A percentile compares a stretch with the other conserved stretches of the same genome.
Evolutionary conservation across 2,888 invertebrate species (phyloP).

Genomic region (Conomelus anceps): DNA sequence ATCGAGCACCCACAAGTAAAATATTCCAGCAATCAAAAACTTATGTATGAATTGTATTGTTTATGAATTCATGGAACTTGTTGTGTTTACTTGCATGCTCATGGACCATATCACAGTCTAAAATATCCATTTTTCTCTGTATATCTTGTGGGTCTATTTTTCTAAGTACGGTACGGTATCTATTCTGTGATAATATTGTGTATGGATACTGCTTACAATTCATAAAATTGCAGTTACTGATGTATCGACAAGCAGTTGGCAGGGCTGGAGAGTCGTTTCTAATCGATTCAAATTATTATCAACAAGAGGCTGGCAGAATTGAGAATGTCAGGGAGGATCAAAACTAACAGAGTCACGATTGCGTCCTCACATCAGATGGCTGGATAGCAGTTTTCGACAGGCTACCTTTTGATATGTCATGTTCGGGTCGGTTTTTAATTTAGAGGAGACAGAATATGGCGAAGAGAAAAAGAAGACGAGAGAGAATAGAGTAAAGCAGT

Average conservation of each 20-base stretch:
- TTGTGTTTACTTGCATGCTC: too few relatives aligned
- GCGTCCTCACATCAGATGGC: not conserved
- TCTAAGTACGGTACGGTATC: too few relatives aligned
- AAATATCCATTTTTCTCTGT: too few relatives aligned
- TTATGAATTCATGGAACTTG: too few relatives aligned
- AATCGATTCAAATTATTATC: not conserved
- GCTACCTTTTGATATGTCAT: not conserved
- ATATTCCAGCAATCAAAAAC: too few relatives aligned
- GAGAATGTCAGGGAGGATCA: not conserved
- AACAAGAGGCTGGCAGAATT: not conserved
- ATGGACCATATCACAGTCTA: too few relatives aligned
- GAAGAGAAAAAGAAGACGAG: not conserved
- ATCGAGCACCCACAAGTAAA: too few relatives aligned
- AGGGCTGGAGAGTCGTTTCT: not conserved
- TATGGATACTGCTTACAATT: too few relatives aligned
- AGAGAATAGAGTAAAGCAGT: not conserved
- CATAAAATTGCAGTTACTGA: too few relatives aligned
- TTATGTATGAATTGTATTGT: too few relatives aligned
- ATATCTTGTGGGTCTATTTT: too few relatives aligned
- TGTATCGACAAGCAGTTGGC: not conserved
- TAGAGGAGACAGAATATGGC: not conserved
- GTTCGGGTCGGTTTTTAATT: not conserved
- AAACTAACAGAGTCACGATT: not conserved
- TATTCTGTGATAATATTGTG: too few relatives aligned
- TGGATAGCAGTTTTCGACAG: not conserved